These are phyloP conservation scores for Melanogrammus aeglefinus DNA, from an alignment of 2,797 vertebrate genomes.

Conservation along the genomic window DNA sequence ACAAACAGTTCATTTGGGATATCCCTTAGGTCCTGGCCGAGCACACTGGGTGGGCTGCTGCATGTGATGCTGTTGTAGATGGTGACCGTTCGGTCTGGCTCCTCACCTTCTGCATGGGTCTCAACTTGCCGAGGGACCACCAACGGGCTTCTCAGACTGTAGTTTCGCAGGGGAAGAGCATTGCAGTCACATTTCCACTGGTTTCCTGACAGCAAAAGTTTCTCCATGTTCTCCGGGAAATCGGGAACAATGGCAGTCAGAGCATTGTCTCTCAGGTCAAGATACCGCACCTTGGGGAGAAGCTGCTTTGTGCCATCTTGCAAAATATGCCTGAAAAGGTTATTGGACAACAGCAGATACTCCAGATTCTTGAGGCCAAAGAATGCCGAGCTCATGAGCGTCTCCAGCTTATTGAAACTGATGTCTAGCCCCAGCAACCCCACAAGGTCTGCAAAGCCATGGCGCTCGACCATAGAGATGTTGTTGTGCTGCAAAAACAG, in stretches of 20 bases:
- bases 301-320: constrained; percentile 69
- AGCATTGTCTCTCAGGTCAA: constrained; percentile 83
- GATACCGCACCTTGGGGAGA: constrained; percentile 79
- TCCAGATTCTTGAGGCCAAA: constrained; percentile 84
- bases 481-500: constrained; percentile 87
- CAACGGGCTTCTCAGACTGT: constrained; percentile 73
- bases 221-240: constrained; percentile 76
- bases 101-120: constrained; percentile 82
- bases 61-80: constrained; percentile 95
- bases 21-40: constrained; percentile 85
- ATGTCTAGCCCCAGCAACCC: constrained; percentile 88
- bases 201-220: constrained; percentile 90
- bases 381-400: constrained; percentile 76
- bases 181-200: constrained; percentile 89
- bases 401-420: constrained; percentile 81
- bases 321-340: constrained; percentile 74
- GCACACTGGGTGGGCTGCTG: constrained; percentile 69
- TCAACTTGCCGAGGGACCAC: constrained; percentile 83
- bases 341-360: constrained; percentile 87
- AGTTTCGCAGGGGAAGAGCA: constrained; percentile 77
- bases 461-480: constrained; percentile 79
- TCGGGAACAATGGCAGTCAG: constrained; percentile 72
- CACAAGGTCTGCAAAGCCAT: constrained; percentile 81
- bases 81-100: constrained; percentile 75
- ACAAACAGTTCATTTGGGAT: constrained; percentile 74